These are phyloP conservation scores for Pseudochirops corinnae DNA, from an alignment of 2,797 vertebrate genomes.

Conservation along the genomic window DNA sequence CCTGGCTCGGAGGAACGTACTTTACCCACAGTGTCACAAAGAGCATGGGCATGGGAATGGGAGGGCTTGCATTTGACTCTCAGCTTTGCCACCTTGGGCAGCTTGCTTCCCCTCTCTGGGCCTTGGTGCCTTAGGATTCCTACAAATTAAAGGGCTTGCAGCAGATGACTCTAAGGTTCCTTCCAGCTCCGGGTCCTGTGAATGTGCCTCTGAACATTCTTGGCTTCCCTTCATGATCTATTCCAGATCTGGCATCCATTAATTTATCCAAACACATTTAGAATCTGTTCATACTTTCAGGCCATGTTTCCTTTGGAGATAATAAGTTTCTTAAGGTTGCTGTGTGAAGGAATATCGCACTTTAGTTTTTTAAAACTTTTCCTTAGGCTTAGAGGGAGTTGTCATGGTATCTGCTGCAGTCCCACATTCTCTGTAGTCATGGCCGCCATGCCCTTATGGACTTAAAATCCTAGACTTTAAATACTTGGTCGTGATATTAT, in stretches of 20 bases:
- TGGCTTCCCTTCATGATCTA: not conserved
- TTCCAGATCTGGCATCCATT: not conserved
- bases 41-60: not conserved
- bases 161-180: not conserved
- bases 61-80: not conserved
- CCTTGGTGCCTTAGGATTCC: not conserved
- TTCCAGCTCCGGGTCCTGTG: not conserved
- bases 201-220: not conserved
- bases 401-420: not conserved
- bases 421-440: not conserved
- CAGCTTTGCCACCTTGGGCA: not conserved
- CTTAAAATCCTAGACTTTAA: not conserved
- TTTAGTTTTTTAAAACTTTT: not conserved
- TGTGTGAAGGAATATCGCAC: not conserved
- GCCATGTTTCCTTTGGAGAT: not conserved
- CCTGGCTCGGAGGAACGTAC: not conserved
- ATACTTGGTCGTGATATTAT: not conserved
- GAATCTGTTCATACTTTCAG: not conserved
- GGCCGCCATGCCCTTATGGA: not conserved
- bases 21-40: not conserved
- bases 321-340: not conserved
- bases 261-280: not conserved
- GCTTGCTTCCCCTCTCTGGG: too few species aligned
- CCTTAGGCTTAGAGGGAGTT: not conserved
- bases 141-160: not conserved